Conservation (phyloP, 1,140 invertebrate genomes). For the Bacillus rossius region DNA sequence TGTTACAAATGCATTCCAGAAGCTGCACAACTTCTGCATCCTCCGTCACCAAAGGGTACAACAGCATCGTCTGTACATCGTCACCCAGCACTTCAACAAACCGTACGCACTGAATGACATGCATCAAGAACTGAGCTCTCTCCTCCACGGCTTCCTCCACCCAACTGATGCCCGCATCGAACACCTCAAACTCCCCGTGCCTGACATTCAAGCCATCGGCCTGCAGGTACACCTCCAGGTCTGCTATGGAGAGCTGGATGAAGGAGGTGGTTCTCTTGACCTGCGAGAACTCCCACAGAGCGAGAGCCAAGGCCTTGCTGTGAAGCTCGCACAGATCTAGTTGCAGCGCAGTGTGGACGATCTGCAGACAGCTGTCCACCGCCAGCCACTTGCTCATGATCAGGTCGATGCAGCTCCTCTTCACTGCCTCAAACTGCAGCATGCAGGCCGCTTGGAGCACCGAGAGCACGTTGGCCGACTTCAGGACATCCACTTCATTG, state of each 20-base stretch:
- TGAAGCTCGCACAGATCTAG: conserved; percentile 25
- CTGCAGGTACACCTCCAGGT: conserved; percentile 18
- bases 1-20: conserved; percentile 20
- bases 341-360: conserved; percentile 39
- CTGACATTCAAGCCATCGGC: conserved; percentile 15
- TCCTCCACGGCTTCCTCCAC: conserved; percentile 37
- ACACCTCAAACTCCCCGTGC: conserved; percentile 40
- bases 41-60: conserved; percentile 20
- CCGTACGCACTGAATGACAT: conserved; percentile 35
- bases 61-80: conserved; percentile 25
- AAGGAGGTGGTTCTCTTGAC: conserved; percentile 39
- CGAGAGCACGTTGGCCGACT: conserved; percentile 40
- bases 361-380: conserved; percentile 42
- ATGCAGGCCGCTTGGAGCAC: conserved; percentile 41
- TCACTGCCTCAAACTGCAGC: conserved; percentile 42
- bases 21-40: conserved; percentile 18
- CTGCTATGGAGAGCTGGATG: conserved; percentile 33
- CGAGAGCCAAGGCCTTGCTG: conserved; percentile 19
- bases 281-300: conserved; percentile 28
- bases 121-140: conserved; percentile 30
- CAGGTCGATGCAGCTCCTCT: conserved; percentile 38
- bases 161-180: conserved; percentile 41
- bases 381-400: conserved; percentile 38
- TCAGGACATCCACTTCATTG: conserved; percentile 39
- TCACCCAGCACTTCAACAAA: conserved; percentile 16